These are phyloP conservation scores for Desmodus rotundus DNA, from an alignment of 2,113 vertebrate genomes.

Conservation along the genomic window DNA sequence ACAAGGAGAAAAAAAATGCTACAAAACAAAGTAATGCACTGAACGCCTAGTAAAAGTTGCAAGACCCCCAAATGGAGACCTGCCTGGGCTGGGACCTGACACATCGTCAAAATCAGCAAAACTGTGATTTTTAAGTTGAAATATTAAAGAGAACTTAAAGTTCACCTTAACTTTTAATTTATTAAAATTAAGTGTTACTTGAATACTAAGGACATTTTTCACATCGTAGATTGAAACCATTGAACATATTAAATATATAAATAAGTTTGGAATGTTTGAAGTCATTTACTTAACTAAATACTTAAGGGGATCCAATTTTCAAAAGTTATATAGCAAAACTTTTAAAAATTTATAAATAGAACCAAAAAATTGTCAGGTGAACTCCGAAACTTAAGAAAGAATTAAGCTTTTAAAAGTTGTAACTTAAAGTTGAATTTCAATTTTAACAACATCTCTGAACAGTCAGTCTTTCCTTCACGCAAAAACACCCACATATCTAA, in stretches of 20 bases:
- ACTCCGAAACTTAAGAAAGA: neutral
- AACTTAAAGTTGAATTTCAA: neutral
- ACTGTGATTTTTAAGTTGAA: neutral
- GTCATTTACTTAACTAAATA: neutral
- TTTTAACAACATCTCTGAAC: constrained; percentile 5
- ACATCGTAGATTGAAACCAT: neutral
- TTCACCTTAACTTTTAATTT: neutral
- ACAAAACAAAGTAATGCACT: neutral
- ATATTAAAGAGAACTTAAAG: neutral
- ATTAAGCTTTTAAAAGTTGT: neutral
- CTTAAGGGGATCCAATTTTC: neutral
- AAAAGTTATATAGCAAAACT: neutral
- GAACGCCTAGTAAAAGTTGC: neutral
- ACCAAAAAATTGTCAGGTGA: neutral
- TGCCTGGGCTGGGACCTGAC: too few species aligned
- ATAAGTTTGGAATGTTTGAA: neutral
- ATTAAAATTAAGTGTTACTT: neutral
- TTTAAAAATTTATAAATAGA: neutral
- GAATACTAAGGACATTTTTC: constrained; percentile 4
- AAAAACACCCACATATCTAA: neutral
- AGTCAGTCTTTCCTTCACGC: neutral
- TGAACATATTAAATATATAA: neutral
- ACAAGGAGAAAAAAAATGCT: neutral
- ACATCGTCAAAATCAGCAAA: neutral
- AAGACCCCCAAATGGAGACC: neutral